These are phyloP conservation scores for Hirundichthys speculiger DNA, from an alignment of 2,113 vertebrate genomes.

Conservation along the genomic window DNA sequence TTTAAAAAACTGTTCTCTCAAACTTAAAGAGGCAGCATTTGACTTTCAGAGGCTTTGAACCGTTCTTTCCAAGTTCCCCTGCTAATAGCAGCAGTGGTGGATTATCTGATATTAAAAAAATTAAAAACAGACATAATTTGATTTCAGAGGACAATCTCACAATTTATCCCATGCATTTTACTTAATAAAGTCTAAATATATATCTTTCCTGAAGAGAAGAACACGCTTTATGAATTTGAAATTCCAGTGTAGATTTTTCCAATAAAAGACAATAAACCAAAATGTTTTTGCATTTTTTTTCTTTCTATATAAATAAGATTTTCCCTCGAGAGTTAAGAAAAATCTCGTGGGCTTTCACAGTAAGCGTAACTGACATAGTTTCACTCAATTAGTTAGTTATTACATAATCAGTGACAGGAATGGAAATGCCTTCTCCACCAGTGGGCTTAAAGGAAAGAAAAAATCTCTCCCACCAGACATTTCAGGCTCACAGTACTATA, in stretches of 20 bases:
- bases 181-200: too few species aligned
- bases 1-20: slow-evolving; percentile 64
- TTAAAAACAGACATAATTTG: not conserved
- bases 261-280: too few species aligned
- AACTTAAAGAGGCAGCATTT: slow-evolving; percentile 66
- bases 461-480: slow-evolving; percentile 16
- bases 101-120: slow-evolving; percentile 41
- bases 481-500: slow-evolving; percentile 3
- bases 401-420: slow-evolving; percentile 75
- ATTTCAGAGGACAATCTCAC: slow-evolving; percentile 36
- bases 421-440: slow-evolving; percentile 65
- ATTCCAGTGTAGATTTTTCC: not conserved
- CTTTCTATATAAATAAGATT: too few species aligned
- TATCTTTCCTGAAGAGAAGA: slow-evolving; percentile 25
- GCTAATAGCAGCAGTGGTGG: slow-evolving; percentile 50
- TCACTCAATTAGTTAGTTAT: slow-evolving; percentile 56
- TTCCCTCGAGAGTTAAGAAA: too few species aligned
- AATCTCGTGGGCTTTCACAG: too few species aligned
- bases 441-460: slow-evolving; percentile 38
- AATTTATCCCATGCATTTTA: slow-evolving; percentile 29
- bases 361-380: slow-evolving; percentile 20
- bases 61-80: slow-evolving; percentile 46
- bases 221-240: slow-evolving; percentile 35
- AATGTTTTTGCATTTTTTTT: too few species aligned
- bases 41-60: slow-evolving; percentile 67